Percentiles rank a stretch among this genome's conserved stretches.
These are phyloP conservation scores for Frankliniella intonsa DNA, from an alignment of 2,888 invertebrate genomes.

Conservation along the genomic window DNA sequence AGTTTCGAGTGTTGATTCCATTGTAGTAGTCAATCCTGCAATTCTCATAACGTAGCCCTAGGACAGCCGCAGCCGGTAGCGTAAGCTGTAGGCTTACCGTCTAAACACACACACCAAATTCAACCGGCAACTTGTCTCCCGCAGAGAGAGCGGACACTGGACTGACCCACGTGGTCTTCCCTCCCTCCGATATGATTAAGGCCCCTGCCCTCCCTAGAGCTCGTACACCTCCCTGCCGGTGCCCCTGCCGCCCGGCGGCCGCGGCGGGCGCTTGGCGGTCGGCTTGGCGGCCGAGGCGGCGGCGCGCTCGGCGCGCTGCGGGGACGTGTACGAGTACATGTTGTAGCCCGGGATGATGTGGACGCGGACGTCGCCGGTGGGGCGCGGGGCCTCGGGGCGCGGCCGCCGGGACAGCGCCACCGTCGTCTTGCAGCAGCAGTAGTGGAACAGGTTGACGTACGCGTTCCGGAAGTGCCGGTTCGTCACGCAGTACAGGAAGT, in stretches of 20 bases:
- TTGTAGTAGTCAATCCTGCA: too few species aligned
- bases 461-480: constrained; percentile 66
- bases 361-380: constrained; percentile 62
- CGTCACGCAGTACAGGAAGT: constrained; percentile 60
- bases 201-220: constrained; percentile 44
- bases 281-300: constrained; percentile 43
- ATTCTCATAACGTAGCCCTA: not conserved
- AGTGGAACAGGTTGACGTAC: constrained; percentile 68
- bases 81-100: not conserved
- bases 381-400: constrained; percentile 48
- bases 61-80: not conserved
- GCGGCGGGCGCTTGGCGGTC: constrained; percentile 36
- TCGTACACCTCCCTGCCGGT: constrained; percentile 56
- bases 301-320: constrained; percentile 48
- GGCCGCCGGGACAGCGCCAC: constrained; percentile 61
- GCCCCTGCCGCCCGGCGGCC: constrained; percentile 41
- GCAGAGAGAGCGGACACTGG: too few species aligned
- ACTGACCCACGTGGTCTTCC: too few species aligned
- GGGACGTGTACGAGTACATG: constrained; percentile 60
- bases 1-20: not conserved
- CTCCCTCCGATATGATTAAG: too few species aligned
- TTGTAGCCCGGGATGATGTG: constrained; percentile 70
- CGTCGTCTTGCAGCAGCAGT: constrained; percentile 74
- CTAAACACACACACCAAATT: not conserved
- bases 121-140: too few species aligned